phyloP scores from a whole-genome alignment of 2,797 vertebrate genomes.

The Chelonia mydas region DNA sequence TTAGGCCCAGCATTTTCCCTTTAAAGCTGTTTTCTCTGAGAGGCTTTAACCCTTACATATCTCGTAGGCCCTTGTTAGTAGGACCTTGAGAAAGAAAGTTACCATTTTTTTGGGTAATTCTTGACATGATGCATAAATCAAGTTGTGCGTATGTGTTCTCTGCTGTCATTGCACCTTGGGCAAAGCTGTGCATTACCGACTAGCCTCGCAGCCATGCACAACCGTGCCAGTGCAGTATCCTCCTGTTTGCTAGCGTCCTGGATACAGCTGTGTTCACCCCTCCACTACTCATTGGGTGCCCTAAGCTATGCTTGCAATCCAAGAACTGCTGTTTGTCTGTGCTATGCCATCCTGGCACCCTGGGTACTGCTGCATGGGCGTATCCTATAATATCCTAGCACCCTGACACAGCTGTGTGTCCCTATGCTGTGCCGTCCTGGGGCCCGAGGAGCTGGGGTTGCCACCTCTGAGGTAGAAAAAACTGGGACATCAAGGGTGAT shows the following conservation, averaged over 20 bases:
- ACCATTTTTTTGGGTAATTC: not conserved
- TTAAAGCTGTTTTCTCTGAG: fast-evolving
- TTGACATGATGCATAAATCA: not conserved
- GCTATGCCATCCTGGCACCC: not conserved
- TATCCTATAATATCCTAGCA: not conserved
- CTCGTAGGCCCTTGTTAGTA: not conserved
- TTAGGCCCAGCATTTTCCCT: not conserved
- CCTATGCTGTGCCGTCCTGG: not conserved
- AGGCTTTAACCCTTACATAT: not conserved
- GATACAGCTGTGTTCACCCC: fast-evolving
- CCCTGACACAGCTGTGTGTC: fast-evolving
- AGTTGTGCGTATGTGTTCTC: not conserved
- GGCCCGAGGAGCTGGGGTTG: not conserved
- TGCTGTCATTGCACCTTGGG: fast-evolving
- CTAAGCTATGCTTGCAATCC: fast-evolving
- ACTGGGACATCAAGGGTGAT: not conserved
- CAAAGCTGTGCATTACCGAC: fast-evolving
- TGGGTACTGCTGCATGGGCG: not conserved
- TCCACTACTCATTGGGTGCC: not conserved
- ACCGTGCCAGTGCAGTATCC: fast-evolving
- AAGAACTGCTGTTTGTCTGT: not conserved
- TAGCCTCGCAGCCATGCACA: fast-evolving
- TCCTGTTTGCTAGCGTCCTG: not conserved
- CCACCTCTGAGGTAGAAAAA: not conserved
- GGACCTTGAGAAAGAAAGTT: not conserved